These are phyloP conservation scores for Perizoma affinitatum DNA, from an alignment of 2,888 invertebrate species.

Conservation along the genomic window DNA sequence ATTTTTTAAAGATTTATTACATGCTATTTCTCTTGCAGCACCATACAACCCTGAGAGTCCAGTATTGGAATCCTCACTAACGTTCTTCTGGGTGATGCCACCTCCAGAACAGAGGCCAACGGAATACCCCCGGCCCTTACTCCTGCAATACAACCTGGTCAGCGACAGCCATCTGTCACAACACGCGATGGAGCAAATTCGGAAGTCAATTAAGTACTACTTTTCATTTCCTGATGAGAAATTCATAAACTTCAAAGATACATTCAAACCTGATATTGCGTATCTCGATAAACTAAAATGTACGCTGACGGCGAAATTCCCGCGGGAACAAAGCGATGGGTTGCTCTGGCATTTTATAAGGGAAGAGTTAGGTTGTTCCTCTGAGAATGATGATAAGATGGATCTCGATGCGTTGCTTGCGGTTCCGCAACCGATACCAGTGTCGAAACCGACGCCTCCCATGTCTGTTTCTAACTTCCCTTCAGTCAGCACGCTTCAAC, in stretches of 20 bases:
- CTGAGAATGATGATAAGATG: constrained; percentile 88
- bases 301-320: constrained; percentile 91
- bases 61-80: constrained; percentile 91
- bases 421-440: constrained; percentile 82
- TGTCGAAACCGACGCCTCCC: constrained; percentile 68
- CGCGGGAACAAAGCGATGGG: constrained; percentile 90
- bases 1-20: too few species aligned
- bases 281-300: constrained; percentile 94
- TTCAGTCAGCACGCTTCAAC: constrained; percentile 78
- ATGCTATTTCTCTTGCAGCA: constrained; percentile 80
- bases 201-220: constrained; percentile 93
- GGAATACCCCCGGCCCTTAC: constrained; percentile 96
- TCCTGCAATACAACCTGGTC: constrained; percentile 92
- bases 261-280: constrained; percentile 88
- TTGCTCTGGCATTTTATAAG: constrained; percentile 91
- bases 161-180: constrained; percentile 92
- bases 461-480: constrained; percentile 75
- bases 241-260: constrained; percentile 80
- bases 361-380: constrained; percentile 88
- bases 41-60: constrained; percentile 92
- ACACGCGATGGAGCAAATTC: constrained; percentile 93
- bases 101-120: constrained; percentile 96
- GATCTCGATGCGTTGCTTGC: constrained; percentile 84
- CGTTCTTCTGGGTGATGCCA: constrained; percentile 97
- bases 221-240: constrained; percentile 81